Evolutionary conservation across 2,888 invertebrate species (phyloP).

Genomic region (Agrochola lota): DNA sequence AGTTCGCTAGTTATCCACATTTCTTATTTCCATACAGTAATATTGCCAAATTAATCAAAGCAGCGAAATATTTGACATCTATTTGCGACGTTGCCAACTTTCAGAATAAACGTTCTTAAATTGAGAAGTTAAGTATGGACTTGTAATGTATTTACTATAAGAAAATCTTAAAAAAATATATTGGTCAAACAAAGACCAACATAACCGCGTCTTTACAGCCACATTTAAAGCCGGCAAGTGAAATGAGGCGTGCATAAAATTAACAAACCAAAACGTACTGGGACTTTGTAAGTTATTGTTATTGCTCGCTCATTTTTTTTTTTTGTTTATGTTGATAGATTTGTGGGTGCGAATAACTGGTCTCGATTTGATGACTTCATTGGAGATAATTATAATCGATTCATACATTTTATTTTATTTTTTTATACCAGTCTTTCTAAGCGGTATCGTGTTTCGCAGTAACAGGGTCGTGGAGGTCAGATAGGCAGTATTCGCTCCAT

Average conservation of each 20-base stretch:
- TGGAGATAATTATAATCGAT: neutral
- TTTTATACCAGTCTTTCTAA: neutral
- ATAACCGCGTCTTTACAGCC: conserved; percentile 45
- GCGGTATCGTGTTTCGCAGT: neutral
- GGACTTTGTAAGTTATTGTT: conserved; percentile 46
- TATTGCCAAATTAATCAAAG: no score
- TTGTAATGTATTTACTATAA: neutral
- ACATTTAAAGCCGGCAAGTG: conserved; percentile 54
- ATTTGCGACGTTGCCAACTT: no score
- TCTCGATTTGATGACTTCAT: conserved; percentile 26
- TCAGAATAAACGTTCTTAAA: no score
- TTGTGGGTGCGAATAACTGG: neutral
- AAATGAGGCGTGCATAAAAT: conserved; percentile 66
- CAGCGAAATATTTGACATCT: no score
- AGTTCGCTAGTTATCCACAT: no score
- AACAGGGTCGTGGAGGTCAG: neutral
- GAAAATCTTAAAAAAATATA: neutral
- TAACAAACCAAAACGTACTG: conserved; percentile 55
- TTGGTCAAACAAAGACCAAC: neutral
- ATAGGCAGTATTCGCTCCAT: neutral
- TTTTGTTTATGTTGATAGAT: neutral
- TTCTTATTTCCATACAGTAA: no score
- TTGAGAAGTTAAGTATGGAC: no score
- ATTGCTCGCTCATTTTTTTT: conserved; percentile 34
- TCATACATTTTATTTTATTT: neutral